Conservation (phyloP, 64 coral and sea anemone genomes). For the Montipora cactus region DNA sequence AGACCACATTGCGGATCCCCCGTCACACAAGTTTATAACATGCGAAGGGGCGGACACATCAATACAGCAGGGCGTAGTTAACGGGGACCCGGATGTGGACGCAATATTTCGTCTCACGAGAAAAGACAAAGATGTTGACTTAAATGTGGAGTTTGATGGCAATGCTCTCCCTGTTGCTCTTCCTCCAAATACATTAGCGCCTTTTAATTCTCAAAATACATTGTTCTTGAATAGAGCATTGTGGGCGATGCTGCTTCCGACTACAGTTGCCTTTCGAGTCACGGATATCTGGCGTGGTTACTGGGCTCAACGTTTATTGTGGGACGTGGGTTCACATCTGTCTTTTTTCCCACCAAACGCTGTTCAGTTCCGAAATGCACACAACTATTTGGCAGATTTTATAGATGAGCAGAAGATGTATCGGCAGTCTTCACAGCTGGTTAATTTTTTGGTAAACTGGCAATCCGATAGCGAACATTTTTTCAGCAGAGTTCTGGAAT, state of each 20-base stretch:
- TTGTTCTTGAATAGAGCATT: conserved; percentile 67
- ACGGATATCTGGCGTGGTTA: conserved; percentile 85
- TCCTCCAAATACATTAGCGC: conserved; percentile 67
- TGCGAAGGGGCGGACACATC: conserved; percentile 45
- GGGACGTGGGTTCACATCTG: conserved; percentile 72
- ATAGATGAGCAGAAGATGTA: too few relatives aligned
- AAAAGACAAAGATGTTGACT: background rate
- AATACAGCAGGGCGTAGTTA: conserved; percentile 52
- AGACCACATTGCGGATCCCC: conserved; percentile 56
- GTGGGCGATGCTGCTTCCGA: conserved; percentile 63
- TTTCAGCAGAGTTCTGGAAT: conserved; percentile 63
- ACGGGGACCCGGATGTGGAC: too few relatives aligned
- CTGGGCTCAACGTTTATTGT: conserved; percentile 66
- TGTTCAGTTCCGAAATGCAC: conserved; percentile 58
- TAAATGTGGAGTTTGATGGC: conserved; percentile 75
- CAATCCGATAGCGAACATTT: conserved; percentile 51
- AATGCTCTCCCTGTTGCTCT: conserved; percentile 41
- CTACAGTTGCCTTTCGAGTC: conserved; percentile 53
- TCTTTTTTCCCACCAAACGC: conserved; percentile 87
- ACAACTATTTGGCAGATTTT: too few relatives aligned
- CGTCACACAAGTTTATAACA: conserved; percentile 54
- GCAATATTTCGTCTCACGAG: too few relatives aligned
- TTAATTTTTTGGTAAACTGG: conserved; percentile 70
- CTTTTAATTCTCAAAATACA: conserved; percentile 82
- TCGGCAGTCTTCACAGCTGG: conserved; percentile 57